These are phyloP conservation scores for Bradysia coprophila DNA, from an alignment of 1,140 invertebrate genomes.

Conservation along the genomic window DNA sequence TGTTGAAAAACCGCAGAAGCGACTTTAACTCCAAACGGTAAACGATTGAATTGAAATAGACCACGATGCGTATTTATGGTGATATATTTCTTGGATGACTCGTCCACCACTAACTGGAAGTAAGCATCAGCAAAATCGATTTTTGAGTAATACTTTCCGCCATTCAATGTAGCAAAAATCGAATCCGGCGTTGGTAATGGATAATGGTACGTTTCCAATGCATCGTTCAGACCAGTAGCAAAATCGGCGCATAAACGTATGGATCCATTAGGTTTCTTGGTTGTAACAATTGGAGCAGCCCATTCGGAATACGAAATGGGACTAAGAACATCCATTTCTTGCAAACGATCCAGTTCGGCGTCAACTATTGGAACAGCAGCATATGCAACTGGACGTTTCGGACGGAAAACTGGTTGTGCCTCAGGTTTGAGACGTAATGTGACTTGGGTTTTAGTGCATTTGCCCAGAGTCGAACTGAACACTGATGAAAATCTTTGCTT, in stretches of 20 bases:
- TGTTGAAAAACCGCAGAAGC: conserved; percentile 6
- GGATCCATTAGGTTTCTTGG: conserved; percentile 13
- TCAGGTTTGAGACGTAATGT: too few species aligned
- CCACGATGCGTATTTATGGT: background rate
- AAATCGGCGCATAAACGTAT: conserved; percentile 14
- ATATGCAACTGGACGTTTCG: background rate
- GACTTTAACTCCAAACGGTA: background rate
- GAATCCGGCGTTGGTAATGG: too few species aligned
- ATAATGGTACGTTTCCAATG: too few species aligned
- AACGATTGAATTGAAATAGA: background rate
- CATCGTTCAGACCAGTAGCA: too few species aligned
- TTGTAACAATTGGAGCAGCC: conserved; percentile 21
- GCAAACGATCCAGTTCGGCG: conserved; percentile 10
- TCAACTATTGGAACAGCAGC: background rate
- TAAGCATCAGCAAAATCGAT: conserved; percentile 9
- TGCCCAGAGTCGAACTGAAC: too few species aligned
- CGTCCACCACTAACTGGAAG: background rate
- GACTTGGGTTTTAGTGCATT: too few species aligned
- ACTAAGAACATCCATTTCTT: conserved; percentile 2
- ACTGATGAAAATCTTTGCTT: too few species aligned
- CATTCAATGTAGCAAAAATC: conserved; percentile 3
- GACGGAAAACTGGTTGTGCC: background rate
- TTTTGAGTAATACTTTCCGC: background rate
- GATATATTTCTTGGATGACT: background rate
- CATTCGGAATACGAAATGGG: conserved; percentile 16